These are phyloP conservation scores for Zeuzera pyrina DNA, from an alignment of 2,888 invertebrate genomes.

Conservation along the genomic window DNA sequence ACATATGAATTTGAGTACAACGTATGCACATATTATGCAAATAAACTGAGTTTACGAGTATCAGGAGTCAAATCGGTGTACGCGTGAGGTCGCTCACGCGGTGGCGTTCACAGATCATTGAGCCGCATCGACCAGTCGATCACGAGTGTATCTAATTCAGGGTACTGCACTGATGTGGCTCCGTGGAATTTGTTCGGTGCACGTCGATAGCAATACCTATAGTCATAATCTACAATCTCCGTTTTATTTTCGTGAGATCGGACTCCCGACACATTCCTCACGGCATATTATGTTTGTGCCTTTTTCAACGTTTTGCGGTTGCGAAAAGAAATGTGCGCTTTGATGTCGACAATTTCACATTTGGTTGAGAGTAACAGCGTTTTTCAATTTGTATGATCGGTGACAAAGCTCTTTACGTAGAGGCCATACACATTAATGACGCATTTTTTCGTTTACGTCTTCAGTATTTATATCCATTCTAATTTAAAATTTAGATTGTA, in stretches of 20 bases:
- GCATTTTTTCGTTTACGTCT: no score
- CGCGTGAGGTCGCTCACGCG: slow-evolving; percentile 14
- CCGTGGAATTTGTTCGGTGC: slow-evolving; percentile 64
- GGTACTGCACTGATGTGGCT: slow-evolving; percentile 55
- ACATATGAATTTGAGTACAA: no score
- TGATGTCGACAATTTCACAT: slow-evolving; percentile 27
- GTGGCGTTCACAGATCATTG: slow-evolving; percentile 44
- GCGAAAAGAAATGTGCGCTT: slow-evolving; percentile 31
- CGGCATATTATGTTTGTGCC: slow-evolving; percentile 43
- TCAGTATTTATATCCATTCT: no score
- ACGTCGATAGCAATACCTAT: slow-evolving; percentile 47
- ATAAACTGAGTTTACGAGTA: no score
- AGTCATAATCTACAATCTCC: slow-evolving; percentile 46
- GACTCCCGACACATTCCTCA: slow-evolving; percentile 48
- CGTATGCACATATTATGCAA: no score
- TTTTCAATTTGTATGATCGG: not conserved
- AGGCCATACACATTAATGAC: no score
- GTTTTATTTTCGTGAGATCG: slow-evolving; percentile 61
- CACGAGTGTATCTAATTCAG: slow-evolving; percentile 66
- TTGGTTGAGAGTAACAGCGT: slow-evolving; percentile 3
- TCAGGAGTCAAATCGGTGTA: slow-evolving; percentile 14
- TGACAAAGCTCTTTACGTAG: no score
- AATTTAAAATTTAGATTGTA: no score
- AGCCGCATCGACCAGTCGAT: slow-evolving; percentile 42
- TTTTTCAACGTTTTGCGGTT: slow-evolving; percentile 32